Evolutionary conservation across 2,888 invertebrate genomes (phyloP).

Genomic region (Troides aeacus): DNA sequence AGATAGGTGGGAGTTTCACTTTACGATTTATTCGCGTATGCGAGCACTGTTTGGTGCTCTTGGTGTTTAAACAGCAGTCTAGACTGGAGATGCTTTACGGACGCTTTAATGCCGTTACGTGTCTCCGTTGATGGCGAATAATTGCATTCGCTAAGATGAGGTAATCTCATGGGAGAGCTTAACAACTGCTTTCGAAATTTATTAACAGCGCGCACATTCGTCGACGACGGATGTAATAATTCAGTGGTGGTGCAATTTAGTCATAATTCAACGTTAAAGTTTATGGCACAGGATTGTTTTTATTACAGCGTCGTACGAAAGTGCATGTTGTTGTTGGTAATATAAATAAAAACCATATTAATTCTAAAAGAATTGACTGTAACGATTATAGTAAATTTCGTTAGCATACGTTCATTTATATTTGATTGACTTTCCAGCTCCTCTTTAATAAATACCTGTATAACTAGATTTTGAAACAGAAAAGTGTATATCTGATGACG

Average conservation of each 20-base stretch:
- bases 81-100: slow-evolving; percentile 44
- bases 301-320: not conserved
- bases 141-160: slow-evolving; percentile 35
- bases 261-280: slow-evolving; percentile 2
- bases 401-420: too few species aligned
- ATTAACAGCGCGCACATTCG: slow-evolving; percentile 13
- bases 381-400: not conserved
- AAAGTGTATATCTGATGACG: too few species aligned
- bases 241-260: slow-evolving; percentile 4
- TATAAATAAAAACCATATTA: not conserved
- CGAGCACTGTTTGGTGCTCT: slow-evolving; percentile 38
- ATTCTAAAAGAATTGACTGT: not conserved
- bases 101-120: slow-evolving; percentile 43
- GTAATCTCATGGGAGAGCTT: slow-evolving; percentile 31
- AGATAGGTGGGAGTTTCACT: slow-evolving; percentile 27
- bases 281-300: not conserved
- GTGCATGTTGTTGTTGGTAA: not conserved
- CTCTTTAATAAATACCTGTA: too few species aligned
- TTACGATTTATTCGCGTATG: slow-evolving; percentile 43
- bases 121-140: slow-evolving; percentile 37
- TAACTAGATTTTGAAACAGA: too few species aligned
- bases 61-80: slow-evolving; percentile 46
- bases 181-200: slow-evolving; percentile 27
- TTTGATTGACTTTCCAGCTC: too few species aligned
- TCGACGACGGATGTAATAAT: slow-evolving; percentile 16